phyloP scores from a whole-genome alignment of 2,113 vertebrate species.

The Desmodus rotundus region DNA sequence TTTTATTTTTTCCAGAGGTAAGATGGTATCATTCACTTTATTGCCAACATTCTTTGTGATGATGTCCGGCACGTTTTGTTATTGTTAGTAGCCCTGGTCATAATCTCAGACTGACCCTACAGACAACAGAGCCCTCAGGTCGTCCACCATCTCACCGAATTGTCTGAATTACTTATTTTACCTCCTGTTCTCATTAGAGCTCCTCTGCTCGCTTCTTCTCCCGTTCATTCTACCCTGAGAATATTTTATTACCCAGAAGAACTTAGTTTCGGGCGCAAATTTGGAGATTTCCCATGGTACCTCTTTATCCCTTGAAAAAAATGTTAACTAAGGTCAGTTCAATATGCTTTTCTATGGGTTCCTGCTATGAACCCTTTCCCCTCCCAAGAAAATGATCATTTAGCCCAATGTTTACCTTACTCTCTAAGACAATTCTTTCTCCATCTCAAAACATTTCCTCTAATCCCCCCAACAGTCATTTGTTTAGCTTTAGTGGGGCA shows the following conservation, averaged over 20 bases:
- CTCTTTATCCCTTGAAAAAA: background rate
- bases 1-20: background rate
- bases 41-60: background rate
- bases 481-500: background rate
- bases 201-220: background rate
- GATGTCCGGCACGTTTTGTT: background rate
- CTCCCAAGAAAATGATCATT: conserved; percentile 1
- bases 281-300: background rate
- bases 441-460: background rate
- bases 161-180: background rate
- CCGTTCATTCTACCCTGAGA: background rate
- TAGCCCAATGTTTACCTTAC: background rate
- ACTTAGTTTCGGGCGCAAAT: background rate
- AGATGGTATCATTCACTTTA: background rate
- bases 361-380: background rate
- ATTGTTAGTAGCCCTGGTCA: background rate
- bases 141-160: background rate
- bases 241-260: background rate
- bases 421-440: background rate
- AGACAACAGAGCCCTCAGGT: background rate
- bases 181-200: background rate
- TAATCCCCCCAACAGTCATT: background rate
- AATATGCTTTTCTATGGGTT: background rate
- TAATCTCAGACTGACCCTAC: background rate
- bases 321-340: background rate